These are phyloP conservation scores for Pygoscelis adeliae DNA, from an alignment of 2,113 vertebrate genomes.

Conservation along the genomic window DNA sequence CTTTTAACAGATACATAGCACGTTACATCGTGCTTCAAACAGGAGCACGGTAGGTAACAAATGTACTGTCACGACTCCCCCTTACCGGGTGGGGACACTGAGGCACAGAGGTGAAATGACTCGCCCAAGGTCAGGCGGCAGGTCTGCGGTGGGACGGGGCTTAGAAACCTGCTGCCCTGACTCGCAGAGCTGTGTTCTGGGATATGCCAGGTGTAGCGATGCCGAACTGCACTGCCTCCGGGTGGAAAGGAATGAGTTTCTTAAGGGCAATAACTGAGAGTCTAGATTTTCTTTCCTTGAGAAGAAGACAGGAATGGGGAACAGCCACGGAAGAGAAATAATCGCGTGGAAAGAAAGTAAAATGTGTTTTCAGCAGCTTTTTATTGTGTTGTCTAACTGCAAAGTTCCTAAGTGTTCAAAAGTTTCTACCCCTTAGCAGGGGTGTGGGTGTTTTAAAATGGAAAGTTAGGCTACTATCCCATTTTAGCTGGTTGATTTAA, in stretches of 20 bases:
- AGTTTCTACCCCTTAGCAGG: not conserved
- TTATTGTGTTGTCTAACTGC: not conserved
- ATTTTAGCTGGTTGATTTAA: constrained; percentile 9
- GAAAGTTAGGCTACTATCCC: not conserved
- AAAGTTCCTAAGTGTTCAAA: not conserved
- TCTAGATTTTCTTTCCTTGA: not conserved
- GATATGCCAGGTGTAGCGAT: rapidly evolving
- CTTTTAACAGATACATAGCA: not conserved
- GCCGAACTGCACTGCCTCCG: not conserved
- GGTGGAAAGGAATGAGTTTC: not conserved
- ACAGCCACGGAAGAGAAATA: not conserved
- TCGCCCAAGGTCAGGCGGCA: rapidly evolving
- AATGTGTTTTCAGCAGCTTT: constrained; percentile 3
- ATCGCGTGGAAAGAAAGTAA: not conserved
- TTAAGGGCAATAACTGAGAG: not conserved
- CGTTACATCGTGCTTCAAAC: not conserved
- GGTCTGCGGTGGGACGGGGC: not conserved
- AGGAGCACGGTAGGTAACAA: not conserved
- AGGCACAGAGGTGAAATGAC: constrained; percentile 52
- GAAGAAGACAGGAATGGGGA: not conserved
- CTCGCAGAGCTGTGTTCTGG: not conserved
- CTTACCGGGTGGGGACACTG: not conserved
- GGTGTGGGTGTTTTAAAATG: not conserved
- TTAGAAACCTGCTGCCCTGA: not conserved
- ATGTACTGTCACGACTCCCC: not conserved